phyloP scores from a whole-genome alignment of 2,113 vertebrate species.

The Uria aalge region DNA sequence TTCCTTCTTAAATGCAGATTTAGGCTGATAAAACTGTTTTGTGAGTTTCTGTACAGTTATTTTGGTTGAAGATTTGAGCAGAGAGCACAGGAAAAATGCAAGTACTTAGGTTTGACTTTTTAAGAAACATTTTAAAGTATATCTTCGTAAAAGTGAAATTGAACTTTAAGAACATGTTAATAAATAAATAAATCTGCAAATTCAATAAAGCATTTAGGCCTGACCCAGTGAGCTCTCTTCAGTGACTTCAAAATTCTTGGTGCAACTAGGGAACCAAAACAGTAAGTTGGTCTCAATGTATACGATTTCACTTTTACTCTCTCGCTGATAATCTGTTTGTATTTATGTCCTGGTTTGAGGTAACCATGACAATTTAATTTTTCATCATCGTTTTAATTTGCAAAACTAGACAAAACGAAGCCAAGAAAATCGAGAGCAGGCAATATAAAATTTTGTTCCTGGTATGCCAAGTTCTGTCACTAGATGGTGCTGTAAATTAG shows the following conservation, averaged over 20 bases:
- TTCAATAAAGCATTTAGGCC: neutral
- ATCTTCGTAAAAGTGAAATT: neutral
- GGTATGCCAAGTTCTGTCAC: neutral
- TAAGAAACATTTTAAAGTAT: neutral
- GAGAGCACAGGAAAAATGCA: neutral
- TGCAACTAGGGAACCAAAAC: neutral
- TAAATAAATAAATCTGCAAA: neutral
- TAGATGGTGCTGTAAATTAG: slow-evolving; percentile 40
- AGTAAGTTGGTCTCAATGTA: neutral
- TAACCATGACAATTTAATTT: neutral
- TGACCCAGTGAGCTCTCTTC: neutral
- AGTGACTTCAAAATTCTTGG: neutral
- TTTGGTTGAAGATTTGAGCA: neutral
- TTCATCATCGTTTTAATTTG: neutral
- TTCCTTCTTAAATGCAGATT: neutral
- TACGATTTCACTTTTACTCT: neutral
- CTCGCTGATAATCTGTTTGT: neutral
- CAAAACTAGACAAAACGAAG: neutral
- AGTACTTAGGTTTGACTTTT: neutral
- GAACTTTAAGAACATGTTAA: neutral
- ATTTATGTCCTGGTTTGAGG: neutral
- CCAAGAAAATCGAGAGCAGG: neutral
- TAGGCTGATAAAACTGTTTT: too few species aligned
- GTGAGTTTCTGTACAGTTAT: neutral
- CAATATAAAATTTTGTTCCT: accelerated